phyloP scores from a whole-genome alignment of 2,113 vertebrate genomes.

The Larimichthys polyactis region DNA sequence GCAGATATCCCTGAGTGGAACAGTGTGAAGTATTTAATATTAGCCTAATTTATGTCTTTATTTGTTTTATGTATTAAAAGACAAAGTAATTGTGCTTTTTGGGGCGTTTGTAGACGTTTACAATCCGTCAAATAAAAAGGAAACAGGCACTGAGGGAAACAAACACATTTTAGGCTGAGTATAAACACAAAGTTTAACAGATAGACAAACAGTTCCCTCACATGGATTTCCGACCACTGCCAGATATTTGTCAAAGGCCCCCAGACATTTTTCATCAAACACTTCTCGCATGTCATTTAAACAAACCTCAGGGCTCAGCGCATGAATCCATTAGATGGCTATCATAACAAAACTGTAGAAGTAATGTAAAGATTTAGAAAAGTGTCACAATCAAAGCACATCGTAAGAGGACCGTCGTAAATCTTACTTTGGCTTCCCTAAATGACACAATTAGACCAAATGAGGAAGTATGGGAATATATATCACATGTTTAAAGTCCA shows the following conservation, averaged over 20 bases:
- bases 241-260: conserved; percentile 58
- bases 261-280: conserved; percentile 43
- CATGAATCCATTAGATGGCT: conserved; percentile 59
- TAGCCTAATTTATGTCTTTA: conserved; percentile 39
- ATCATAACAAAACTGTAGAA: conserved; percentile 70
- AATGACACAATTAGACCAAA: conserved; percentile 8
- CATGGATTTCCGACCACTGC: conserved; percentile 39
- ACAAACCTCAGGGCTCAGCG: conserved; percentile 53
- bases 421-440: conserved; percentile 23
- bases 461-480: neutral
- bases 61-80: conserved; percentile 40
- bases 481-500: neutral
- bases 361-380: conserved; percentile 63
- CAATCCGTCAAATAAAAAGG: too few species aligned
- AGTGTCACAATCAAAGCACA: conserved; percentile 54
- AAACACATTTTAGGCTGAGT: conserved; percentile 34
- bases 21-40: conserved; percentile 24
- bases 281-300: conserved; percentile 66
- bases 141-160: conserved; percentile 17
- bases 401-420: conserved; percentile 25
- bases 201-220: conserved; percentile 35
- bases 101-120: neutral
- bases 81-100: conserved; percentile 37
- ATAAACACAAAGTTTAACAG: conserved; percentile 42
- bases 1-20: neutral